Conservation (phyloP, 2,888 invertebrate genomes). For the Melanophora roralis region DNA sequence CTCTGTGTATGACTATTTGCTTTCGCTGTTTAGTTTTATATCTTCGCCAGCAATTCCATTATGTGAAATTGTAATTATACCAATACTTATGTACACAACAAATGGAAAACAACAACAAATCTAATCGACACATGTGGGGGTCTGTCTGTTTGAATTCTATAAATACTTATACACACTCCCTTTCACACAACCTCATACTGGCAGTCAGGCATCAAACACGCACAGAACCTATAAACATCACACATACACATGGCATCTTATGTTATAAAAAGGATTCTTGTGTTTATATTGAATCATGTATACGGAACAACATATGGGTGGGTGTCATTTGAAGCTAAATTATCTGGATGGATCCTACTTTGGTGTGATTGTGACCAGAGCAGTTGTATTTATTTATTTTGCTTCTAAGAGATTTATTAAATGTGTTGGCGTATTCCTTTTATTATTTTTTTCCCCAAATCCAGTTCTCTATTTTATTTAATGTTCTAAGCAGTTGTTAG, state of each 20-base stretch:
- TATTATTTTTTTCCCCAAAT: not conserved
- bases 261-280: not conserved
- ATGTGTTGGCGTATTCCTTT: not conserved
- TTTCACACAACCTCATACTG: not conserved
- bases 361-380: slow-evolving; percentile 31
- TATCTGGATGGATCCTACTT: not conserved
- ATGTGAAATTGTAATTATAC: slow-evolving; percentile 14
- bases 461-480: not conserved
- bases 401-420: too few relatives aligned
- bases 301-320: slow-evolving; percentile 30
- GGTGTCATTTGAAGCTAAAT: not conserved
- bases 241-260: not conserved
- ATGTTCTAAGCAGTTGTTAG: not conserved
- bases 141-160: not conserved
- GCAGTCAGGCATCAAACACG: not conserved
- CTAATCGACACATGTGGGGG: slow-evolving; percentile 30
- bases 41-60: slow-evolving; percentile 36
- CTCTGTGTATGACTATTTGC: not conserved
- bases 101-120: slow-evolving; percentile 24
- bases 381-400: slow-evolving; percentile 4
- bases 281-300: slow-evolving; percentile 27
- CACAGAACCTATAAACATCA: not conserved
- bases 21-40: not conserved
- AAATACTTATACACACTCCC: not conserved
- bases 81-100: slow-evolving; percentile 7